Percentiles rank a stretch among this genome's conserved stretches.
These are phyloP conservation scores for Aeoliscus strigatus DNA, from an alignment of 2,797 vertebrate genomes.

Conservation along the genomic window DNA sequence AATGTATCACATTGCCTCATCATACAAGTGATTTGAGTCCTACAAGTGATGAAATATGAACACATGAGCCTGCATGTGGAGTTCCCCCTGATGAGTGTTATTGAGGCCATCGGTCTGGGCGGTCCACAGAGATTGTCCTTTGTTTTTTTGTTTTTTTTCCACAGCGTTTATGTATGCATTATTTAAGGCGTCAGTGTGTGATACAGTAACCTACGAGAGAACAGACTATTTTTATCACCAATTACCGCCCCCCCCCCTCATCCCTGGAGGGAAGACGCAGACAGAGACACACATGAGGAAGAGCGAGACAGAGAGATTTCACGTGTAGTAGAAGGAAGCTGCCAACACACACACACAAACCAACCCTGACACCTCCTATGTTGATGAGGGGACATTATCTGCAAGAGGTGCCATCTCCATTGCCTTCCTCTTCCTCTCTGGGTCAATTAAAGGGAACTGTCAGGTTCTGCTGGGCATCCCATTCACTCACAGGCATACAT, in stretches of 20 bases:
- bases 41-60: conserved; percentile 11
- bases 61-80: too few relatives aligned
- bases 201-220: conserved; percentile 51
- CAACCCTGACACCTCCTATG: conserved; percentile 2
- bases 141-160: too few relatives aligned
- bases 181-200: conserved; percentile 41
- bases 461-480: too few relatives aligned
- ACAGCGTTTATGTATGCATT: conserved; percentile 38
- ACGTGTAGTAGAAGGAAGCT: conserved; percentile 17
- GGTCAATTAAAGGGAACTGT: conserved; percentile 44
- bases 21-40: conserved; percentile 1
- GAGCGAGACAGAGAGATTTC: conserved; percentile 12
- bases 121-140: too few relatives aligned
- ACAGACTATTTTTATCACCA: conserved; percentile 44
- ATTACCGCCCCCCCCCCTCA: conserved; percentile 17
- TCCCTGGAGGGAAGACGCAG: conserved; percentile 7
- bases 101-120: too few relatives aligned
- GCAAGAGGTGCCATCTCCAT: conserved; percentile 25
- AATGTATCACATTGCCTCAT: conserved; percentile 1
- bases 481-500: conserved; percentile 14
- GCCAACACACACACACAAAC: too few relatives aligned
- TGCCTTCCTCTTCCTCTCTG: conserved; percentile 14
- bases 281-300: not conserved
- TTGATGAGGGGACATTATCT: conserved; percentile 20
- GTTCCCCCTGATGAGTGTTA: too few relatives aligned